These are phyloP conservation scores for Sarotherodon lohbergeri DNA, from an alignment of 2,113 vertebrate genomes.

Conservation along the genomic window DNA sequence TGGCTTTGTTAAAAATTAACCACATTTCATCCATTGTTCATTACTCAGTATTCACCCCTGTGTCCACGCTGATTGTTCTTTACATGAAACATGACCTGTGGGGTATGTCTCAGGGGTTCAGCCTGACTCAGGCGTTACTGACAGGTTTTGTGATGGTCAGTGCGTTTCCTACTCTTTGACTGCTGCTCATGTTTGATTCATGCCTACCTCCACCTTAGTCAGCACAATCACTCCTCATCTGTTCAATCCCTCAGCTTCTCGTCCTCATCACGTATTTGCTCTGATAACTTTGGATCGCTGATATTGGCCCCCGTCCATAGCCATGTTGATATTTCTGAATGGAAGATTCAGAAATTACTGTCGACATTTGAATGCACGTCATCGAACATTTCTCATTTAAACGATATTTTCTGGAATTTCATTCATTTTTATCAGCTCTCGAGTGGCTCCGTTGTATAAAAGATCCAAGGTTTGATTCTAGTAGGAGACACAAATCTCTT, in stretches of 20 bases:
- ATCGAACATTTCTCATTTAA: background rate
- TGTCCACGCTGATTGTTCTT: background rate
- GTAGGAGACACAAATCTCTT: background rate
- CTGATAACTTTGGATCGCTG: background rate
- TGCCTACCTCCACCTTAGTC: background rate
- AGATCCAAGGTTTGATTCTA: background rate
- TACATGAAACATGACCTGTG: slow-evolving; percentile 6
- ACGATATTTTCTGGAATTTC: background rate
- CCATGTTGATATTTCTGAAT: background rate
- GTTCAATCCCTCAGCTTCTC: background rate
- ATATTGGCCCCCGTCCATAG: background rate
- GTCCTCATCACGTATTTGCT: background rate
- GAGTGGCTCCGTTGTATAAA: background rate
- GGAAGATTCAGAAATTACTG: background rate
- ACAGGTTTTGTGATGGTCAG: slow-evolving; percentile 12
- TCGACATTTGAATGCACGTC: background rate
- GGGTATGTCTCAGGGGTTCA: background rate
- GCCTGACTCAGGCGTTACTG: slow-evolving; percentile 8
- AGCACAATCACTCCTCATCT: slow-evolving; percentile 3
- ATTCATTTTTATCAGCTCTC: background rate
- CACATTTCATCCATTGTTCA: background rate
- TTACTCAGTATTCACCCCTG: slow-evolving; percentile 11
- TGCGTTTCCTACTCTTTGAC: background rate
- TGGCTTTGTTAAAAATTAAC: background rate
- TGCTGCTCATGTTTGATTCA: slow-evolving; percentile 28